Evolutionary conservation across 2,797 vertebrate genomes (phyloP), one percentile per base, ranked within the genome.

Genomic region (Rhinichthys osculus): DNA sequence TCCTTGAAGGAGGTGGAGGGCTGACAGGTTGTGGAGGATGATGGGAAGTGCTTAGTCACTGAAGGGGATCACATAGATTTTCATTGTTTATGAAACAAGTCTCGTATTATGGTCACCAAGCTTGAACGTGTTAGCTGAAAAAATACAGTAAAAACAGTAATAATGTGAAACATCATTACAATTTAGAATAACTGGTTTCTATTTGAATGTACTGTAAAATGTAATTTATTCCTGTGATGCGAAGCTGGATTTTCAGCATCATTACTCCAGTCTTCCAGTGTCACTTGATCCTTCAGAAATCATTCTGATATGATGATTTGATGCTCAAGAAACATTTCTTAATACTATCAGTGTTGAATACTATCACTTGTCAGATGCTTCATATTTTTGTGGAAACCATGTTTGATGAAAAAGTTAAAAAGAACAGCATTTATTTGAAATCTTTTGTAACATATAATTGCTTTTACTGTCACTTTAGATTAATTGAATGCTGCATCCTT

Each of bases 21-120:
- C 83, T 50, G 79, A 66, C 52, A 64, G 9, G 54, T 17, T 30
- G 42, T 85, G 79, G 17, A n/a, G 77, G 50, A 62, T 27, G 70
- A 79, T 52, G 67, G 57, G 67, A 73, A 85, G 59, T 14, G 59
- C 82, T 76, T 67, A 76, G 21, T 76, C 71, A 52, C 42, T 77
- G 44, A 67, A 50, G 35, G 70, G 62, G 73, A 77, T 38, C 42
- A 30, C 23, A 1, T 21, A 57, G 67, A 73, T 42, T 16, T 16
- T 16, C 47, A 57, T 38, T 33, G n/a, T 52, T 54, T 2, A 14
- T 78, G 14, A 8, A 23, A 35, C 57, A 70, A 70, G 35, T 40
- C 30, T 35, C n/a, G 5, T 35, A 21, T 74, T 54, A 52, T 76
- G 30, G 30, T 76, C 5, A 13, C 23, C 47, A 33, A 13, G 44